phyloP scores from a whole-genome alignment of 2,888 invertebrate species.

The Nymphalis urticae region DNA sequence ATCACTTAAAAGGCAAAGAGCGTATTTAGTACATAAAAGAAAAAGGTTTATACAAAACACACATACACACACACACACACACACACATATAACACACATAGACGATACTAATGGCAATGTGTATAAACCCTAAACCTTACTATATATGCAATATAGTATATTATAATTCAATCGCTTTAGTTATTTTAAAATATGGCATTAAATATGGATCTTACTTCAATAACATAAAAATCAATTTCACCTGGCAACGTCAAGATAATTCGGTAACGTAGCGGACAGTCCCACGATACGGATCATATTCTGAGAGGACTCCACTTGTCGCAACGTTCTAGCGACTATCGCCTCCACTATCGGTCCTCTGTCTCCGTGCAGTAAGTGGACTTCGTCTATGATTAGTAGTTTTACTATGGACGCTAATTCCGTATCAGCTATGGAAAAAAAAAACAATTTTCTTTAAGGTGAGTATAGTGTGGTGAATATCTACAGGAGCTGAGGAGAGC shows the following conservation, averaged over 20 bases:
- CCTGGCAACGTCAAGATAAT: conserved; percentile 97
- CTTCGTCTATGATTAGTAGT: conserved; percentile 97
- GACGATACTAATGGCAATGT: no score
- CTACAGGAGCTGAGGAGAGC: no score
- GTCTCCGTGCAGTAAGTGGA: conserved; percentile 97
- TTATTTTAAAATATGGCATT: no score
- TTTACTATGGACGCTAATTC: conserved; percentile 94
- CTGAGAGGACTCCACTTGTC: conserved; percentile 95
- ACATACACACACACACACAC: no score
- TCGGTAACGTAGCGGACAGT: conserved; percentile 97
- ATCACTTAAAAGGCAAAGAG: no score
- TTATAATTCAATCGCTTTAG: background rate
- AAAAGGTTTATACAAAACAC: no score
- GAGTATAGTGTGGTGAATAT: no score
- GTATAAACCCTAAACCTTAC: no score
- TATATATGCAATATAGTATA: no score
- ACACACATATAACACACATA: no score
- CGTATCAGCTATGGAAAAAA: conserved; percentile 85
- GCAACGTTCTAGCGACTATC: conserved; percentile 95
- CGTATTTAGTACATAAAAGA: no score
- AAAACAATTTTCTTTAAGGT: no score
- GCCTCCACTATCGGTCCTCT: conserved; percentile 99
- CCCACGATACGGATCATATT: conserved; percentile 98
- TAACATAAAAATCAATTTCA: conserved; percentile 36
- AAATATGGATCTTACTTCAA: background rate